Conservation (phyloP, 2,113 vertebrate genomes). For the Strix aluco region DNA sequence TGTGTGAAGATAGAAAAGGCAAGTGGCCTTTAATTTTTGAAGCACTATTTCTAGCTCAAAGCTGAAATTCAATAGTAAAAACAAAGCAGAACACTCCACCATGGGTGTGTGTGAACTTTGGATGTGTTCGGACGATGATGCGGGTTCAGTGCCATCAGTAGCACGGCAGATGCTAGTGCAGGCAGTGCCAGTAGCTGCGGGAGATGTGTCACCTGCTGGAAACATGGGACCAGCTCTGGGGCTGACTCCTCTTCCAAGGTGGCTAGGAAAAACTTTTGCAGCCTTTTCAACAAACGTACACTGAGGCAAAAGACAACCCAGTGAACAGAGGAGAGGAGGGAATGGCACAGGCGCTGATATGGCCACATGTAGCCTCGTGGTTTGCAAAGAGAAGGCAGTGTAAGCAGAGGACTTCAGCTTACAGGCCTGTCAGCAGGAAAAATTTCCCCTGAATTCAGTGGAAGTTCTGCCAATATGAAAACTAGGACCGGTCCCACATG, state of each 20-base stretch:
- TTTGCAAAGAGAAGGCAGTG: neutral
- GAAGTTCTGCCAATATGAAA: neutral
- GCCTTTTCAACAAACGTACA: neutral
- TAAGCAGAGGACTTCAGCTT: neutral
- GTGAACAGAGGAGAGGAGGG: accelerated
- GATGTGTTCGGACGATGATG: accelerated
- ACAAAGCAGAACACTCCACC: neutral
- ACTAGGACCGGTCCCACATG: neutral
- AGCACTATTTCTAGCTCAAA: neutral
- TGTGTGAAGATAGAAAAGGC: neutral
- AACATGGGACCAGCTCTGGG: neutral
- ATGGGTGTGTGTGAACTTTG: neutral
- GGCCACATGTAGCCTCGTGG: accelerated
- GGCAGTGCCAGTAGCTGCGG: neutral
- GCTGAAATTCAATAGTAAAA: neutral
- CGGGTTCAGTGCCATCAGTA: accelerated
- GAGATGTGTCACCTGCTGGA: neutral
- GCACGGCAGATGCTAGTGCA: accelerated
- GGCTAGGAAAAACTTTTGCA: neutral
- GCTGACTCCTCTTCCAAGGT: neutral
- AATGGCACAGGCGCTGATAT: accelerated
- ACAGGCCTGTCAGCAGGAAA: neutral
- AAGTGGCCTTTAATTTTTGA: neutral
- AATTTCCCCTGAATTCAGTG: neutral
- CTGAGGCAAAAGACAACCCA: neutral